A percentile compares a stretch with the other conserved stretches of the same genome.
These are phyloP conservation scores for Myotis planiceps DNA, from an alignment of 2,797 vertebrate genomes.

Conservation along the genomic window DNA sequence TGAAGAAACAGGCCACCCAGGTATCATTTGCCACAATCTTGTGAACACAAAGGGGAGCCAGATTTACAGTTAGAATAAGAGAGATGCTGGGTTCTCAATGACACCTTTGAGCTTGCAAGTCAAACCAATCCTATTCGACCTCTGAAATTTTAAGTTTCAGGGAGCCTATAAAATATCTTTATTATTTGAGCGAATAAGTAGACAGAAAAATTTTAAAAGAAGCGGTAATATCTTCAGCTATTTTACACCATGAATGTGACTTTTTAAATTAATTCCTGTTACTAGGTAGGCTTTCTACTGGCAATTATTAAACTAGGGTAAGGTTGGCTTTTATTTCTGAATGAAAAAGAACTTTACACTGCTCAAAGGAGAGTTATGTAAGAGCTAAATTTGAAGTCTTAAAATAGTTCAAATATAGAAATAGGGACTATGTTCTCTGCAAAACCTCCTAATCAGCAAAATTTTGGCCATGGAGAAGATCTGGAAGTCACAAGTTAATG, in stretches of 20 bases:
- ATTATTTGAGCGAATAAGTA: not conserved
- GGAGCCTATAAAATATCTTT: not conserved
- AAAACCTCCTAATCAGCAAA: not conserved
- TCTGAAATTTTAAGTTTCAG: not conserved
- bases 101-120: not conserved
- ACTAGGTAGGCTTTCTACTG: not conserved
- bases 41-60: not conserved
- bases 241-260: not conserved
- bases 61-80: not conserved
- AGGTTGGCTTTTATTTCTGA: not conserved
- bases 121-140: not conserved
- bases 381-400: not conserved
- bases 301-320: not conserved
- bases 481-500: not conserved
- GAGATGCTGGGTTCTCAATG: not conserved
- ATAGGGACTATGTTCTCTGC: not conserved
- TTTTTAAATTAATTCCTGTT: constrained; percentile 26
- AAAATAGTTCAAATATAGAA: not conserved
- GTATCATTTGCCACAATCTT: not conserved
- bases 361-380: not conserved
- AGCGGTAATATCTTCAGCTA: not conserved
- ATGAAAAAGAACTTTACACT: not conserved
- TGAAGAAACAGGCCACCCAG: not conserved
- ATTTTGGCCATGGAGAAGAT: not conserved
- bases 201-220: not conserved